Conservation (phyloP, 2,797 vertebrate species). For the Malurus splendens region DNA sequence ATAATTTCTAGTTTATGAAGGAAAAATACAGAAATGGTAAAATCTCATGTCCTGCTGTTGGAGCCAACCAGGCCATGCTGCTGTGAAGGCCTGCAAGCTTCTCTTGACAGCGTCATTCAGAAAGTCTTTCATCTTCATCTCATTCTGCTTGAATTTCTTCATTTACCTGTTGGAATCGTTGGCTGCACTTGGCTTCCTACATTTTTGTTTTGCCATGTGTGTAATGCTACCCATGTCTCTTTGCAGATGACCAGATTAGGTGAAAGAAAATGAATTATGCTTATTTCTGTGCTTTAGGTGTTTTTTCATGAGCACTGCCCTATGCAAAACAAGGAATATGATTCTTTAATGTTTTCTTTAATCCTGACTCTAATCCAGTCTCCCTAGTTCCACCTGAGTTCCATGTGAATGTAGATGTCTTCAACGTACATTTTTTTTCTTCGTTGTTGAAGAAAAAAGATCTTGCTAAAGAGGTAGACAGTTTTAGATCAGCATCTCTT, state of each 20-base stretch:
- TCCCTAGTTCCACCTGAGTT: conserved; percentile 23
- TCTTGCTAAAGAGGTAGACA: neutral
- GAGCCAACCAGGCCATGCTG: neutral
- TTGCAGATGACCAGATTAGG: conserved; percentile 39
- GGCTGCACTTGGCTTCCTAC: neutral
- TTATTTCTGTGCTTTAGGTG: conserved; percentile 42
- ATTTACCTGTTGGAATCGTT: neutral
- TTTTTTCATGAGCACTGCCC: conserved; percentile 28
- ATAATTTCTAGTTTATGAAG: neutral
- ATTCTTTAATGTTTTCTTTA: conserved; percentile 51
- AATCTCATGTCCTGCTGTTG: neutral
- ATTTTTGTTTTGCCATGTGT: neutral
- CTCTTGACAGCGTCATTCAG: neutral
- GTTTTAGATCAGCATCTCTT: neutral
- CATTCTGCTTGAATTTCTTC: conserved; percentile 18
- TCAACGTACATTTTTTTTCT: neutral
- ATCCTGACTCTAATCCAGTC: conserved; percentile 31
- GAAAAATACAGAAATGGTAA: neutral
- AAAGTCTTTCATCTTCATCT: conserved; percentile 17
- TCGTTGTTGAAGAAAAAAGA: neutral
- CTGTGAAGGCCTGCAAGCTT: neutral
- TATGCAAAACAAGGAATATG: conserved; percentile 43
- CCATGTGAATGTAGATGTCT: neutral
- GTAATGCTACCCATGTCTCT: neutral
- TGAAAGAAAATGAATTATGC: conserved; percentile 46